Percentiles rank a stretch among this genome's conserved stretches.
phyloP scores from a whole-genome alignment of 2,113 vertebrate genomes.

The Eulemur rufifrons region DNA sequence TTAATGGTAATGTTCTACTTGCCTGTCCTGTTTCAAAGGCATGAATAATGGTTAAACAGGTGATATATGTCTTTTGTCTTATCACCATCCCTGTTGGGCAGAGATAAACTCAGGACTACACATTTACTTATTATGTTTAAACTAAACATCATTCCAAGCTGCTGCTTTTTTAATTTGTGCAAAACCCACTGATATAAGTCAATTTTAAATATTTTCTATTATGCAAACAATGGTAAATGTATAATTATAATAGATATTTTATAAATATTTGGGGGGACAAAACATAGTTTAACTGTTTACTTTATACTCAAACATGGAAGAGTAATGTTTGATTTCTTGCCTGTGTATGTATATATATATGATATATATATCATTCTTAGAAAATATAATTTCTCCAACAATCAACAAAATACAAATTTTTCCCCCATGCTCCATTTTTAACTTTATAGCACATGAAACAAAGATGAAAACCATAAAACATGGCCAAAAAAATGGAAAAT shows the following conservation, averaged over 20 bases:
- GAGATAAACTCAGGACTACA: background rate
- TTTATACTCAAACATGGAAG: background rate
- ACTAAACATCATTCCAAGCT: background rate
- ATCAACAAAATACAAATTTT: background rate
- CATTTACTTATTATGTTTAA: background rate
- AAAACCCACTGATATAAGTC: background rate
- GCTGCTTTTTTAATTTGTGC: background rate
- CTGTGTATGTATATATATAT: background rate
- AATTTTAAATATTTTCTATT: background rate
- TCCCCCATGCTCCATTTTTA: background rate
- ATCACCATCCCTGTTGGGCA: background rate
- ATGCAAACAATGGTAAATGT: background rate
- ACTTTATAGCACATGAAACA: slow-evolving; percentile 2
- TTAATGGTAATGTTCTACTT: background rate
- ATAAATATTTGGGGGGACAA: background rate
- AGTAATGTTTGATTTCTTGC: background rate
- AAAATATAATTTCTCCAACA: background rate
- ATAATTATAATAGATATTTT: background rate
- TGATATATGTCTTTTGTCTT: background rate
- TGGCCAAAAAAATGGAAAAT: background rate
- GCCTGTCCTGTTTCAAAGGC: background rate
- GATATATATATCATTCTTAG: background rate
- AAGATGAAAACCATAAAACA: slow-evolving; percentile 55
- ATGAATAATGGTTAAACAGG: background rate
- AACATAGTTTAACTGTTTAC: background rate